Evolutionary conservation across 2,888 invertebrate genomes (phyloP), one percentile per base, ranked within the genome.

Genomic region (Melieria picta): DNA sequence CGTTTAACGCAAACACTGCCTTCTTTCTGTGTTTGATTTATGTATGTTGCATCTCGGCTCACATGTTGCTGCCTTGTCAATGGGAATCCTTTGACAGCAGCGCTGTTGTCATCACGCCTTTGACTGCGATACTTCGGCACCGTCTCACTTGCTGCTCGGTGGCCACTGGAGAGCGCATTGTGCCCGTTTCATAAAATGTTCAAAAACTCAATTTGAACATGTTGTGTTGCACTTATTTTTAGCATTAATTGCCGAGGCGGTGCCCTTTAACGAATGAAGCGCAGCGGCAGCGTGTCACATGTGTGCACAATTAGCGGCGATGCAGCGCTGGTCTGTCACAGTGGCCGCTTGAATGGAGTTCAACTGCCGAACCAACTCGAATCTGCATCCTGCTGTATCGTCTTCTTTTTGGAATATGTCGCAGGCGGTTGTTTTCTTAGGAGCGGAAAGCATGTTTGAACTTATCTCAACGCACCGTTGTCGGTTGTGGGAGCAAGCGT

Each of bases 181-280:
- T 47, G 42, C 42, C 13, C 42, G 9, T 55, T 63, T 55, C n/a
- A 46, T 58, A 64, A 68, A 57, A 65, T 69, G 61, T 61, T 50
- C 50, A 50, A 50, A 50, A 50, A 50, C 50, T 50, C 50, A 3
- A 50, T 50, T 30, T 30, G 30, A 30, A 30, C 30, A 30, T 30
- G 30, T 30, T 30, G 30, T 30, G 11, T 7, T 50, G 50, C 11
- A 10, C 11, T 50, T 50, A 10, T 11, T 50, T 50, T 10, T 10
- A 60, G 55, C 70, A 50, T 70, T 73, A 70, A 70, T 73, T 67
- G 63, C 65, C 16, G 13, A 46, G 64, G 70, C 73, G 73, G 66
- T 64, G 43, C 57, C 66, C n/a, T 65, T 47, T 73, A 62, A 70
- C 66, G 64, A 63, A 46, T 9, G n/a, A 43, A 62, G 5, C 11